Evolutionary conservation across 1,140 invertebrate genomes (phyloP), one percentile per base, ranked within the genome.

Genomic region (Pogonomyrmex californicus): DNA sequence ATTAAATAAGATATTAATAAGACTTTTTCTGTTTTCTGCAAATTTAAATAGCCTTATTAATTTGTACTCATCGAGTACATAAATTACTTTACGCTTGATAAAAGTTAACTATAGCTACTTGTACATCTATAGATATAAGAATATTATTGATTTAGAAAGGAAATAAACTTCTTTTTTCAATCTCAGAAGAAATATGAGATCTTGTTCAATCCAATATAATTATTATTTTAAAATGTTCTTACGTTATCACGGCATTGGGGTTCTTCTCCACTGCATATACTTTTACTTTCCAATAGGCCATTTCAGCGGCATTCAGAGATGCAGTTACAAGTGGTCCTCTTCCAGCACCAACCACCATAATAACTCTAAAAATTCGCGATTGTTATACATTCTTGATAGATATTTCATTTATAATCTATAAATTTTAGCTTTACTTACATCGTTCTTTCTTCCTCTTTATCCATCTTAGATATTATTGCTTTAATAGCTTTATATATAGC

Each of bases 261-360:
- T 99, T 99, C 95, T 99, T 99, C 94, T 99, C 99, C 0, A 99
- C 98, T 30, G 99, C 99, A 95, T 99, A 99, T n/a, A 99, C 95
- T 94, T 96, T 96, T 0, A 96, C 94, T 92, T 96, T 96, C 62
- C 96, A 95, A 49, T 96, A 95, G 5, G 97, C 96, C 79, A 96
- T 96, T 76, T 96, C 95, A 1, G 98, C 97, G 9, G 99, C 99
- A 94, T 97, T 97, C 2, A 99, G 94, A 49, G 97, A 96, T 38
- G 98, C 97, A 86, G 97, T 96, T 2, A 99, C 98, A 66, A 99
- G 95, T 2, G 99, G 99, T 7, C 99, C 99, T 93, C 99, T 95
- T 0, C 99, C 99, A 68, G 99, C 99, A 4, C 99, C 99, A 56
- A 99, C 96, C 2, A 99, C 97, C 98, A 99, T 99, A 6, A 99